Conservation (phyloP, 2,888 invertebrate species). For the Mimumesa dahlbomi region DNA sequence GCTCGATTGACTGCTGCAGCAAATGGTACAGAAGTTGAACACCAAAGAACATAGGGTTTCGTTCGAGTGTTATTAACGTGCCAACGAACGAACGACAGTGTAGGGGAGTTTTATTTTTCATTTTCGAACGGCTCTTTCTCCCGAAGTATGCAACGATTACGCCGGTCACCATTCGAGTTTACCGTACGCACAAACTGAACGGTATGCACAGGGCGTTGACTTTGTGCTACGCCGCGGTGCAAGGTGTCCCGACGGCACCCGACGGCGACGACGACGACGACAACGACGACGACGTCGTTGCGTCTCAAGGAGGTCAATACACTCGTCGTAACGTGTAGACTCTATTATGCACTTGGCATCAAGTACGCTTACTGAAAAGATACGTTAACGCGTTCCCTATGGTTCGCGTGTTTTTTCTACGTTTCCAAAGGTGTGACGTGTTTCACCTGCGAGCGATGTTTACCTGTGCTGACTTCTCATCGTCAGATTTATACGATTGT, state of each 20-base stretch:
- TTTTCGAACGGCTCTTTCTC: no score
- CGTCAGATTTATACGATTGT: no score
- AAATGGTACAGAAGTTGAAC: slow-evolving; percentile 34
- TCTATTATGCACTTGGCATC: slow-evolving; percentile 54
- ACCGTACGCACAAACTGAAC: slow-evolving; percentile 11
- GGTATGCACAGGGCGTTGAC: slow-evolving; percentile 53
- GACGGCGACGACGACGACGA: no score
- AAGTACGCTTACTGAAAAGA: neutral
- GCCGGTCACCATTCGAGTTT: neutral
- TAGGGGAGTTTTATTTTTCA: neutral
- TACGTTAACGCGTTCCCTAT: neutral
- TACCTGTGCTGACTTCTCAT: no score
- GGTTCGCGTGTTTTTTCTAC: no score
- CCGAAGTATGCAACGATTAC: neutral
- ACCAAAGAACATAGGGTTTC: neutral
- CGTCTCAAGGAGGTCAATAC: slow-evolving; percentile 66
- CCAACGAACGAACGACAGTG: neutral
- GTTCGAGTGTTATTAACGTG: neutral
- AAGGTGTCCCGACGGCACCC: slow-evolving; percentile 33
- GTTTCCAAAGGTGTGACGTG: no score
- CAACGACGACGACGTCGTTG: no score
- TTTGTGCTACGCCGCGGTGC: slow-evolving; percentile 49
- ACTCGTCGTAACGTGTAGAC: slow-evolving; percentile 58
- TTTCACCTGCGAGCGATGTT: no score
- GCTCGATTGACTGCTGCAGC: slow-evolving; percentile 12